Conservation (phyloP, 2,888 invertebrate genomes). For the Drosophila incognita region DNA sequence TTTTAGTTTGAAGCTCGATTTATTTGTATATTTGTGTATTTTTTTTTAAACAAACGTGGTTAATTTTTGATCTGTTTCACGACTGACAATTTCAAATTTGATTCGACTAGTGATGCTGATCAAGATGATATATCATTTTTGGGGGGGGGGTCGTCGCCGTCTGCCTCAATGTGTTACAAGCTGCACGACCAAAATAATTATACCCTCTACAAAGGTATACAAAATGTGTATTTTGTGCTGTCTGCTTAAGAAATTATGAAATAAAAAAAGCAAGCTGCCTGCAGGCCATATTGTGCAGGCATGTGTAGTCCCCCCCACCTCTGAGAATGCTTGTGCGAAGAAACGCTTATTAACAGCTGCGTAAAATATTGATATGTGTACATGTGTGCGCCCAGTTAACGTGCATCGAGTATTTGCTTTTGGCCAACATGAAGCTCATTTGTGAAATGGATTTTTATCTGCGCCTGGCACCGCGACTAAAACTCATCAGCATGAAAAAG, state of each 20-base stretch:
- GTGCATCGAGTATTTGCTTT: slow-evolving; percentile 29
- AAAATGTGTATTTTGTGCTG: not conserved
- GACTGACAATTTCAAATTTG: not conserved
- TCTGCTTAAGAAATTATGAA: not conserved
- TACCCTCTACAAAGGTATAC: not conserved
- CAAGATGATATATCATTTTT: not conserved
- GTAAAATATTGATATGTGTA: slow-evolving; percentile 16
- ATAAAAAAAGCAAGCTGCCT: not conserved
- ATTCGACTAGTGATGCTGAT: no score
- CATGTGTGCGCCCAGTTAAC: slow-evolving; percentile 13
- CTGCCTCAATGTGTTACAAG: not conserved
- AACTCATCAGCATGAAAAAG: slow-evolving; percentile 13
- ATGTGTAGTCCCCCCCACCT: not conserved
- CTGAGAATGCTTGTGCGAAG: slow-evolving; percentile 2
- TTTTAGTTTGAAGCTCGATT: not conserved
- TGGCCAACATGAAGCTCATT: slow-evolving; percentile 41
- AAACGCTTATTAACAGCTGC: slow-evolving; percentile 13
- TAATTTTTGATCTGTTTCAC: not conserved
- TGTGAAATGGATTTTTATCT: slow-evolving; percentile 58
- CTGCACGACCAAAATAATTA: not conserved
- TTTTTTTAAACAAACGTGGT: not conserved
- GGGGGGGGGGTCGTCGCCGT: not conserved
- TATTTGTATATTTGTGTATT: not conserved
- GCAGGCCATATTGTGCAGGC: not conserved
- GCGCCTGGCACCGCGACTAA: slow-evolving; percentile 31